These are phyloP conservation scores for Sicus ferrugineus DNA, from an alignment of 2,888 invertebrate species.

Conservation along the genomic window DNA sequence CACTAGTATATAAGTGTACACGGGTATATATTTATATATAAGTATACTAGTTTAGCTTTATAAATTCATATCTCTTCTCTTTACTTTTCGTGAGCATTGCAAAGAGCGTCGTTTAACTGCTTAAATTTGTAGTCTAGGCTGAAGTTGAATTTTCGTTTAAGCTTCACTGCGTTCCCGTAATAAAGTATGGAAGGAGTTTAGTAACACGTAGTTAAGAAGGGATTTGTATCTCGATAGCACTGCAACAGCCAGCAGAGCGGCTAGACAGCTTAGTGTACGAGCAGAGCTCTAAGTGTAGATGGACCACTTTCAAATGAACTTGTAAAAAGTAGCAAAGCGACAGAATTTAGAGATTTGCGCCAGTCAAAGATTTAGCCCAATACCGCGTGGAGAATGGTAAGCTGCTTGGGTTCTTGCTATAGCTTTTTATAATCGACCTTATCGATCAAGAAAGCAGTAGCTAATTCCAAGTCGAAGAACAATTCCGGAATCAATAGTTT, in stretches of 20 bases:
- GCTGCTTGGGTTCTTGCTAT: too few species aligned
- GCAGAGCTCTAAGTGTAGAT: too few species aligned
- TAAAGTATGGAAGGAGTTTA: slow-evolving; percentile 30
- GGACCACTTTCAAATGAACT: too few species aligned
- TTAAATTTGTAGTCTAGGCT: slow-evolving; percentile 1
- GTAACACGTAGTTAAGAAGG: slow-evolving; percentile 27
- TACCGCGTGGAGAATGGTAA: too few species aligned
- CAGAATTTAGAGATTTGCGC: too few species aligned
- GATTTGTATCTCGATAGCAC: neutral
- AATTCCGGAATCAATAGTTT: too few species aligned
- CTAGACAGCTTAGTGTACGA: neutral
- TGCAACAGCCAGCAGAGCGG: neutral
- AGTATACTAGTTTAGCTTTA: slow-evolving; percentile 19
- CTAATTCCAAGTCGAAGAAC: too few species aligned
- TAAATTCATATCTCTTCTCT: slow-evolving; percentile 25
- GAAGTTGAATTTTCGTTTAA: slow-evolving; percentile 31
- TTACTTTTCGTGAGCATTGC: slow-evolving; percentile 35
- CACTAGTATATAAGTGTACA: slow-evolving; percentile 32
- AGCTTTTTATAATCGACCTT: too few species aligned
- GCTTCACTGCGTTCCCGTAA: slow-evolving; percentile 35
- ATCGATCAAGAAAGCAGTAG: too few species aligned
- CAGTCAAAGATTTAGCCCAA: too few species aligned
- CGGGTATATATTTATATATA: slow-evolving; percentile 27
- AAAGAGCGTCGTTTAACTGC: slow-evolving; percentile 42
- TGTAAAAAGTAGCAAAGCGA: too few species aligned